A percentile compares a stretch with the other conserved stretches of the same genome.
These are phyloP conservation scores for Notolepis coatsorum DNA, from an alignment of 2,797 vertebrate species.

Conservation along the genomic window DNA sequence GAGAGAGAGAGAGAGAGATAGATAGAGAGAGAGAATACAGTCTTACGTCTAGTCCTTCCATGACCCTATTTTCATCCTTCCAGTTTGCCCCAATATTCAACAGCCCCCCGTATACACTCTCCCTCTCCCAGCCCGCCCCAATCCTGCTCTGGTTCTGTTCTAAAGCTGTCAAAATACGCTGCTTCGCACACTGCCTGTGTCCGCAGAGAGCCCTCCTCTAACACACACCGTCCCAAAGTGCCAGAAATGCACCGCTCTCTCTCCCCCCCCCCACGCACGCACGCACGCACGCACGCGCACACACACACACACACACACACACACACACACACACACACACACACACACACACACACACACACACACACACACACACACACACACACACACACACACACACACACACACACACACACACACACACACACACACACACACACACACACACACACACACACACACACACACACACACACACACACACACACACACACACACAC, in stretches of 20 bases:
- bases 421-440: constrained; percentile 49
- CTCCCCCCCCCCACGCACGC: too few species aligned
- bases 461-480: constrained; percentile 53
- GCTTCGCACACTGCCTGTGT: constrained; percentile 72
- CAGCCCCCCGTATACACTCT: constrained; percentile 8
- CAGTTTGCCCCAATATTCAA: too few species aligned
- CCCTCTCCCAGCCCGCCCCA: constrained; percentile 52
- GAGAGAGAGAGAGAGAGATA: too few species aligned
- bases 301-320: constrained; percentile 55
- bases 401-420: constrained; percentile 46
- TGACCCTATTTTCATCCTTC: constrained; percentile 59
- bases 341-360: constrained; percentile 40
- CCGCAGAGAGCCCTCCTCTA: constrained; percentile 55
- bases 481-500: constrained; percentile 48
- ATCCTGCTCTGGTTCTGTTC: constrained; percentile 63
- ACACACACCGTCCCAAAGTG: constrained; percentile 2
- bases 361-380: constrained; percentile 51
- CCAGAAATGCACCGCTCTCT: too few species aligned
- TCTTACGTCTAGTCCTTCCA: constrained; percentile 40
- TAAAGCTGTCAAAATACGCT: constrained; percentile 68
- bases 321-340: constrained; percentile 35
- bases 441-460: constrained; percentile 36
- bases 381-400: constrained; percentile 48
- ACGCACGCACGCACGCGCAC: constrained; percentile 19
- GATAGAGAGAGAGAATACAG: too few species aligned